Evolutionary conservation across 2,888 invertebrate genomes (phyloP).

Genomic region (Mongoloraphidia duomilia): DNA sequence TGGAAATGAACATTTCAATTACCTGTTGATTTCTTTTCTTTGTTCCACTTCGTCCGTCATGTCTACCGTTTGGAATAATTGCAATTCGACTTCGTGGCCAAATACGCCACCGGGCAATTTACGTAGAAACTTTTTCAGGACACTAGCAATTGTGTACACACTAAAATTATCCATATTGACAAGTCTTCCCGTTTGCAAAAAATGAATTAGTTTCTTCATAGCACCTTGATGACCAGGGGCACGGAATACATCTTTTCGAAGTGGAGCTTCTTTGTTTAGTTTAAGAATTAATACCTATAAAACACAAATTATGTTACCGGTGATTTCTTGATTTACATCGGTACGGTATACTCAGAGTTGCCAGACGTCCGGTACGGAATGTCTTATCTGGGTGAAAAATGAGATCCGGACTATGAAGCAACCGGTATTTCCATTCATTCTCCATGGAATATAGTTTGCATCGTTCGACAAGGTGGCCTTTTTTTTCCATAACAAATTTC

Average conservation of each 20-base stretch:
- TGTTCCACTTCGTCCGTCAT: conserved; percentile 69
- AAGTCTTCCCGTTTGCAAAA: conserved; percentile 74
- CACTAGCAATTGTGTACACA: conserved; percentile 95
- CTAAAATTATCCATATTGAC: conserved; percentile 91
- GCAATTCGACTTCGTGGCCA: conserved; percentile 79
- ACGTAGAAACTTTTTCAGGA: conserved; percentile 91
- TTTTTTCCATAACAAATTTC: too few species aligned
- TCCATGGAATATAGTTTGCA: too few species aligned
- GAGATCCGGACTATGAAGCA: too few species aligned
- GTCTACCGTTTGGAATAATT: conserved; percentile 78
- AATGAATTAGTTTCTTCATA: conserved; percentile 86
- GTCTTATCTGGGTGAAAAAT: too few species aligned
- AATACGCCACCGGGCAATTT: conserved; percentile 96
- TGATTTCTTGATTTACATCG: too few species aligned
- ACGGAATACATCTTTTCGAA: conserved; percentile 85
- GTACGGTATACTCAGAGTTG: too few species aligned
- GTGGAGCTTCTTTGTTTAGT: conserved; percentile 87
- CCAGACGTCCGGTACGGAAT: too few species aligned
- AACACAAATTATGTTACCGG: conserved; percentile 7
- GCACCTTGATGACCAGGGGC: conserved; percentile 91
- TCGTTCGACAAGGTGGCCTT: too few species aligned
- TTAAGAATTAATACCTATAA: conserved; percentile 75
- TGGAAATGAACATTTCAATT: conserved; percentile 26
- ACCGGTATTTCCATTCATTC: too few species aligned
- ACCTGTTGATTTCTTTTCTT: conserved; percentile 86